phyloP scores from a whole-genome alignment of 2,797 vertebrate genomes.

The Hydrolagus colliei region DNA sequence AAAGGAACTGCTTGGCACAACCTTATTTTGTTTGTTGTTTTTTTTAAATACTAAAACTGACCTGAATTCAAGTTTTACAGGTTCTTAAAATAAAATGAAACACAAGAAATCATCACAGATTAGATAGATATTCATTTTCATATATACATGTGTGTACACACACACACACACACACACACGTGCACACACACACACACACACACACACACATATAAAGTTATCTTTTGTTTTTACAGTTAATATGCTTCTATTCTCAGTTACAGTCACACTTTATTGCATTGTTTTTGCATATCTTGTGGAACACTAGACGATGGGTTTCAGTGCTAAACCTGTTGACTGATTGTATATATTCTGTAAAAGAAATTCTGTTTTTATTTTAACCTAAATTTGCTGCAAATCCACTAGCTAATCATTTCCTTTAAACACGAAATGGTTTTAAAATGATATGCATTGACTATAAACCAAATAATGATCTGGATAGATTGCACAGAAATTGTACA shows the following conservation, averaged over 20 bases:
- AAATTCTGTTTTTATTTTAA: neutral
- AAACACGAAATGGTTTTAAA: constrained; percentile 9
- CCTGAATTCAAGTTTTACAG: constrained; percentile 95
- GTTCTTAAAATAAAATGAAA: constrained; percentile 83
- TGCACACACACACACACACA: neutral
- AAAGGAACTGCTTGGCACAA: constrained; percentile 70
- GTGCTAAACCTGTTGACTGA: neutral
- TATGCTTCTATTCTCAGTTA: constrained; percentile 59
- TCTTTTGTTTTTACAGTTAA: constrained; percentile 63
- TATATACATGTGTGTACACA: constrained; percentile 5
- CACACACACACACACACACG: neutral
- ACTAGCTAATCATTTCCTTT: neutral
- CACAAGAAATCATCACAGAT: constrained; percentile 73
- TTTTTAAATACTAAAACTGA: constrained; percentile 80
- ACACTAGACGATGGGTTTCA: constrained; percentile 43
- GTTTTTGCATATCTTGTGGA: constrained; percentile 99
- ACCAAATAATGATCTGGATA: neutral
- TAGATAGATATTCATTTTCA: constrained; percentile 40
- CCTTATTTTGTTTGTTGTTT: constrained; percentile 58
- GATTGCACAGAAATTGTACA: neutral
- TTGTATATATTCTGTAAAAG: neutral
- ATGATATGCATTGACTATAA: neutral
- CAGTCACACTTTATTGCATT: constrained; percentile 97
- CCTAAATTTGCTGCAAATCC: neutral
- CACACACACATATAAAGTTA: constrained; percentile 29